Evolutionary conservation across 2,797 vertebrate species (phyloP), one percentile per base, ranked within the genome.

Genomic region (Pseudopleuronectes americanus): DNA sequence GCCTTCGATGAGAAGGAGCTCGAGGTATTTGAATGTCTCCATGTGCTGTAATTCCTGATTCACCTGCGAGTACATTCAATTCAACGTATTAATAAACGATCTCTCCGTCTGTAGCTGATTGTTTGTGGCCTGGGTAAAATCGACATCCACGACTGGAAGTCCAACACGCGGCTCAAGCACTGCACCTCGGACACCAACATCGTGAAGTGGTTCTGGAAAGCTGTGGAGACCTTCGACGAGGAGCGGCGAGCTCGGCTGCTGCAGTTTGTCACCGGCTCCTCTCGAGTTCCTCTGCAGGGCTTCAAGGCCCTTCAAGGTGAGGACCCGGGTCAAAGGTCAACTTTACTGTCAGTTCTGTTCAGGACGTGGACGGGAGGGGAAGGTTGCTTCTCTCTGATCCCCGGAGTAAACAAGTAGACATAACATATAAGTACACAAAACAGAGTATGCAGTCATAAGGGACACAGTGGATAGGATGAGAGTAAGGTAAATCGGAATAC

Each of bases 151-250:
- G 98, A 99, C 94, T 99, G 98, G 98, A 98, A 97, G 91, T 93
- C 95, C 64, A 99, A 99, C 86, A 99, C 98, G 0, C 95, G 98
- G 62, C 95, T 99, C 91, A 99, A 99, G 91, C 98, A 99, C 94
- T 99, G 97, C 91, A 98, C 97, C 0, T 91, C 95, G 0, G 98
- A 99, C 88, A 99, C 96, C 93, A 98, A 96, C 86, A 95, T 96
- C 0, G 98, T 99, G 33, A 97, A 97, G 81, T 99, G 98, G 98
- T 99, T 99, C 94, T 99, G 98, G 98, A 97, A 97, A 77, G 97
- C 96, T 0, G 97, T 99, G 92, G 98, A 99, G 92, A 94, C 96
- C 0, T 99, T 97, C 14, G 98, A 99, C 16, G 98, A 99, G 84
- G 98, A 99, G 84, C 92, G 97, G 57, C 86, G 98, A 79, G 98